Percentiles rank a stretch among this genome's conserved stretches.
Evolutionary conservation across 2,113 vertebrate genomes (phyloP).

Genomic region (Sinocyclocheilus anophthalmus): DNA sequence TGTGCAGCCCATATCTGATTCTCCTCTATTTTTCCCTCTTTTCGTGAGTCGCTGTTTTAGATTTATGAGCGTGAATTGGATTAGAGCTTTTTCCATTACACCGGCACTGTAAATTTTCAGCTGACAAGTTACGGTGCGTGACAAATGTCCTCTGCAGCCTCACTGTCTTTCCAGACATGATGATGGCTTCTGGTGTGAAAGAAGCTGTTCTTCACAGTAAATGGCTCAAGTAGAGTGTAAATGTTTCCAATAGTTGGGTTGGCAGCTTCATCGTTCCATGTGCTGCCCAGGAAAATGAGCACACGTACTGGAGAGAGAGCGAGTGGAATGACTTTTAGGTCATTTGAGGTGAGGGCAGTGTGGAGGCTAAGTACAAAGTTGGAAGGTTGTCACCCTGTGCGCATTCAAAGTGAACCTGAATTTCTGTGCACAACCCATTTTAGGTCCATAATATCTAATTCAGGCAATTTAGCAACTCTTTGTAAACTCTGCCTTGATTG

Average conservation of each 20-base stretch:
- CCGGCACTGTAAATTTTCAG: constrained; percentile 62
- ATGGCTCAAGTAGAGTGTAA: constrained; percentile 46
- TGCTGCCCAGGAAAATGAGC: constrained; percentile 53
- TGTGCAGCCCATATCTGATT: not conserved
- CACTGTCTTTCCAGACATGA: constrained; percentile 49
- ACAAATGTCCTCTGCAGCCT: constrained; percentile 59
- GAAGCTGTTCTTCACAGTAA: constrained; percentile 39
- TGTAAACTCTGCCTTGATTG: too few species aligned
- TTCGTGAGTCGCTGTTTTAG: constrained; percentile 45
- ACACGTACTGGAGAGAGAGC: constrained; percentile 33
- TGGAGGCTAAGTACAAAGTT: not conserved
- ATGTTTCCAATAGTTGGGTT: constrained; percentile 45
- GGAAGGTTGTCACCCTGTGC: not conserved
- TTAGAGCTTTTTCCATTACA: constrained; percentile 65
- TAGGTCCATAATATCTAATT: not conserved
- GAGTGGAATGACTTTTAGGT: constrained; percentile 57
- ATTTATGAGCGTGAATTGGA: constrained; percentile 61
- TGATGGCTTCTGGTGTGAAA: constrained; percentile 33
- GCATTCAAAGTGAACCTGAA: not conserved
- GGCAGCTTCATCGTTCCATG: constrained; percentile 59
- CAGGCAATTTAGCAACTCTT: not conserved
- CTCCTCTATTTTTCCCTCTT: not conserved
- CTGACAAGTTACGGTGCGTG: constrained; percentile 58
- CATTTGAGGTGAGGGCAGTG: constrained; percentile 47
- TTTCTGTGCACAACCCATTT: not conserved